These are phyloP conservation scores for Agapostemon virescens DNA, from an alignment of 2,888 invertebrate species.

Conservation along the genomic window DNA sequence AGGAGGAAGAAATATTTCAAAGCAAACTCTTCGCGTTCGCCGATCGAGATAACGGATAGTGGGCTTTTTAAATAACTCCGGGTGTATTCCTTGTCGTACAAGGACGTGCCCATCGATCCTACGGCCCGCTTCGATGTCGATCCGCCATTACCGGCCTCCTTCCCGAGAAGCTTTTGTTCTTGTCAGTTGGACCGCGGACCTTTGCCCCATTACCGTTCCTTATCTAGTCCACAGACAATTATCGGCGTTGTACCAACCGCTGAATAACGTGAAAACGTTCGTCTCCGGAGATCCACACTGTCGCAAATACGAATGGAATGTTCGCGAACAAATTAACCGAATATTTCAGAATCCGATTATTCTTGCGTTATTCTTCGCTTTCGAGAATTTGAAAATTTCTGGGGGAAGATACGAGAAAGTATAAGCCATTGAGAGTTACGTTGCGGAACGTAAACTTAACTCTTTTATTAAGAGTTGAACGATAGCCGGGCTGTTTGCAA, in stretches of 20 bases:
- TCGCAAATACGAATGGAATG: not conserved
- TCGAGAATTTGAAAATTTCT: no score
- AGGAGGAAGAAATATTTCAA: slow-evolving; percentile 67
- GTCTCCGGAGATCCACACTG: not conserved
- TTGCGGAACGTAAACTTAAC: no score
- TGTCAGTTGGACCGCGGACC: slow-evolving; percentile 28
- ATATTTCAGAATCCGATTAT: no score
- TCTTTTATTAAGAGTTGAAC: no score
- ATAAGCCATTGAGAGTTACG: no score
- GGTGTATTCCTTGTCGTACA: slow-evolving; percentile 58
- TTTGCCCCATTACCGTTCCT: slow-evolving; percentile 1
- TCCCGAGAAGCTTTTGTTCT: slow-evolving; percentile 29
- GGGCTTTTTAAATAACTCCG: slow-evolving; percentile 71
- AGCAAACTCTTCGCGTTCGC: slow-evolving; percentile 60
- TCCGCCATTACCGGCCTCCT: slow-evolving; percentile 56
- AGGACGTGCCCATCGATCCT: slow-evolving; percentile 48
- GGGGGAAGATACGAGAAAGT: no score
- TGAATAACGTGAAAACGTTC: not conserved
- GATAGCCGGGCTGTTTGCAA: no score
- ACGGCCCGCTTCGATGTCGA: slow-evolving; percentile 40
- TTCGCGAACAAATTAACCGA: not conserved
- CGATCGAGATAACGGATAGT: slow-evolving; percentile 71
- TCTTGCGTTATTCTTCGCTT: no score
- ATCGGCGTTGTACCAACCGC: not conserved
- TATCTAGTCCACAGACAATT: slow-evolving; percentile 5